Evolutionary conservation across 2,888 invertebrate genomes (phyloP), one percentile per base, ranked within the genome.

Genomic region (Melanostoma mellinum): DNA sequence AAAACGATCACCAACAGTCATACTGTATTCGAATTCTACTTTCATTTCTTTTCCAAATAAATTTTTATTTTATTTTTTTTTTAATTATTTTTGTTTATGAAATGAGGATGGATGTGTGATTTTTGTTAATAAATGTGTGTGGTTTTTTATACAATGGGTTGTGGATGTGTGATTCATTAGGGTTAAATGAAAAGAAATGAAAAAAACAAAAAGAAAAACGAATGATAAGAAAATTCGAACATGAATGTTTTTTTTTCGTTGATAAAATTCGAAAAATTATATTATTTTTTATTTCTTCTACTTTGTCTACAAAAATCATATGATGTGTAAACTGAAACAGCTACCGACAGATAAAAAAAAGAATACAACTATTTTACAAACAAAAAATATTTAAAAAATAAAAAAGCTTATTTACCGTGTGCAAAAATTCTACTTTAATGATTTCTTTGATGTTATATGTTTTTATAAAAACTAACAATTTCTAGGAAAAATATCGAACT

Each of bases 1-100:
- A 87, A 92, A 93, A 78, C 92, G 92, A 72, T 91, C 91, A 20
- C 87, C 87, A 20, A 69, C 50, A 67, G 63, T 72, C 76, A 81
- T 86, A 60, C 86, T 53, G 65, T 86, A 77, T 79, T 87, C 85
- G 38, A 87, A 87, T 5, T 86, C 86, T 63, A 85, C 81, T 85
- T 87, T 87, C 20, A 86, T 56, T 52, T 85, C 80, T 85, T 65
- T 69, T 74, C 48, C 40, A 50, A 3, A 53, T 50, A 55, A 60
- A 53, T 61, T 65, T 50, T 67, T 40, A 48, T 56, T 38, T 60
- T 60, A 8, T 50, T 50, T 20, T 50, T 9, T 36, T 58, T 35
- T 68, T 42, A 20, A 20, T 44, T 44, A 42, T 30, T 20, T 10
- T 10, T 20, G 20, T 44, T 48, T 53, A 4, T 5, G 20, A 32